A percentile compares a stretch with the other conserved stretches of the same genome.
Evolutionary conservation across 2,888 invertebrate genomes (phyloP).

Genomic region (Leucophenga montana): DNA sequence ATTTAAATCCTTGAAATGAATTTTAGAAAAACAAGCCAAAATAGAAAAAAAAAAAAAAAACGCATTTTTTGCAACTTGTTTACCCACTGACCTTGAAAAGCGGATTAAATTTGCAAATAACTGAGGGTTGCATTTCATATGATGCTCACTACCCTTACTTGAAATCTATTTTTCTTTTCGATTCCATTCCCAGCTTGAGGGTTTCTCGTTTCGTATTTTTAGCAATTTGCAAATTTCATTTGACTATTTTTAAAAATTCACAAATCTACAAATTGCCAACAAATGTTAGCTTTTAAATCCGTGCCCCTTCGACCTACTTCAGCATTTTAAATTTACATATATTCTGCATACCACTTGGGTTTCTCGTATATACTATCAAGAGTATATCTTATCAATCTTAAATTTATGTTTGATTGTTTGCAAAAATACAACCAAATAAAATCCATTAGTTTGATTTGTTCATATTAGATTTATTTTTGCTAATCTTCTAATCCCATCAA

Average conservation of each 20-base stretch:
- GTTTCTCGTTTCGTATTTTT: neutral
- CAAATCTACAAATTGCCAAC: conserved; percentile 19
- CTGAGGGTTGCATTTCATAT: conserved; percentile 30
- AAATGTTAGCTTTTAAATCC: conserved; percentile 9
- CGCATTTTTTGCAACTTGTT: conserved; percentile 58
- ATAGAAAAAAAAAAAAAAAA: conserved; percentile 22
- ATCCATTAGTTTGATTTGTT: conserved; percentile 32
- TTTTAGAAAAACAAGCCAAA: neutral
- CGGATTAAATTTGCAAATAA: conserved; percentile 60
- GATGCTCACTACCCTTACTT: too few species aligned
- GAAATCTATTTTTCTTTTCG: neutral
- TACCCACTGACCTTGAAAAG: conserved; percentile 72
- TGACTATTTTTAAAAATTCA: conserved; percentile 1
- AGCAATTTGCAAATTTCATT: conserved; percentile 24
- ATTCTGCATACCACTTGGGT: neutral
- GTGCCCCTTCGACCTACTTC: neutral
- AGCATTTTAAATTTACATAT: neutral
- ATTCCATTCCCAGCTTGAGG: neutral
- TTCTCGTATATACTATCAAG: neutral
- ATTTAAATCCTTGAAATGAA: conserved; percentile 20
- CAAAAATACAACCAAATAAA: conserved; percentile 21
- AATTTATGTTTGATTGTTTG: conserved; percentile 20
- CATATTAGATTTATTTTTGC: conserved; percentile 37
- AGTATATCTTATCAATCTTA: conserved; percentile 25
- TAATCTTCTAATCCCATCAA: conserved; percentile 56